Base-by-base conservation (phyloP, 2,797 vertebrate species). In the Arrhamphus sclerolepis region DNA sequence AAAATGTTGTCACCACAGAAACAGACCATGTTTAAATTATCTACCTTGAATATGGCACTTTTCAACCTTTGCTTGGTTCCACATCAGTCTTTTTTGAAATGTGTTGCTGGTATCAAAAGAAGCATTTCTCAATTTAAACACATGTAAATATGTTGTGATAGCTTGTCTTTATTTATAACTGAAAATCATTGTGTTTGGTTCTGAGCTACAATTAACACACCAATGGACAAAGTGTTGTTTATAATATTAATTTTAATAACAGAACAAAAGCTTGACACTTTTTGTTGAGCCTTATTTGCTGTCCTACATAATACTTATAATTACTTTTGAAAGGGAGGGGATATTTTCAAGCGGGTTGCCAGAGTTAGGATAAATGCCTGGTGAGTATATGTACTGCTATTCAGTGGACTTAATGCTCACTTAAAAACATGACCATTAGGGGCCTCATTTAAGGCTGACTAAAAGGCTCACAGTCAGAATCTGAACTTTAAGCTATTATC, bases 401-500 rank as follows among this genome's bases (percentile, higher is more conserved):
- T 80, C 66, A 70, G 47, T 64, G 50, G 52, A 67, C 43, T 75
- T 57, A 49, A 61, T 75, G 56, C 62, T 68, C 79, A 58, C 76
- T 74, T 80, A 75, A 82, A 84, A 80, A 62, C 56, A 72, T 62
- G 61, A 71, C 56, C 70, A 78, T 78, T 67, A 60, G 71, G 75
- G 75, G 81, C 74, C 76, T 82, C 65, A 75, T 86, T 87, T 82
- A 75, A 69, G 62, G 48, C 66, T 56, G 66, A 80, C 77, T 78
- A 78, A 80, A 50, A 81, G 82, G 75, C 72, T 78, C 56, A 67
- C 68, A 68, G 64, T 79, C 53, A 66, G 46, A 82, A 82, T 75
- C 61, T 73, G 70, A 86, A 83, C 46, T 82, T 81, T 56, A 77
- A 70, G 75, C 72, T 71, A 71, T 80, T 89, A 83, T 82, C 67